Evolutionary conservation across 2,797 vertebrate genomes (phyloP), one percentile per base, ranked within the genome.

Genomic region (Aulostomus chinensis): DNA sequence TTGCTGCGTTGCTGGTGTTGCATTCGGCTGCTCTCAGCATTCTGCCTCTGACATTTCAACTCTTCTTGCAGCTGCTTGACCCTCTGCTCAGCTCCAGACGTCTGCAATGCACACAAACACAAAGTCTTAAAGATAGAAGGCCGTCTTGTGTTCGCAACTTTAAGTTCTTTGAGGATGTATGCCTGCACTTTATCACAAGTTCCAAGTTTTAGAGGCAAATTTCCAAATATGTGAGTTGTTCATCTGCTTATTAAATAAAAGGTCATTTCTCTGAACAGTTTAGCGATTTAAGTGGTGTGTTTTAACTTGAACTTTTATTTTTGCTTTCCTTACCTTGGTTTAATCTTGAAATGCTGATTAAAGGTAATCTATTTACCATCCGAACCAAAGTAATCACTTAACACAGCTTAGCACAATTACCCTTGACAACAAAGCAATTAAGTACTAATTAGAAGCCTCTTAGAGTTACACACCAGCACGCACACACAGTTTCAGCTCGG

Each of bases 21-120:
- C 37, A 87, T 78, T 32, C 91, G 80, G 64, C 75, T 89, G 64
- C 85, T 91, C 49, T 91, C 91, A 7, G 89, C 60, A 32, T 92
- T 94, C 75, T 92, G 91, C 15, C 90, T 86, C 55, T 91, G 90
- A 71, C 90, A 92, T 46, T 82, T 89, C 32, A 93, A 84, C 72
- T 93, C 92, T 48, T 93, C 93, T 38, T 91, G 90, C 4, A 92
- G 62, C 46, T 93, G 90, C 66, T 89, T 93, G 37, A 86, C 50
- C 58, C 68, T 85, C 52, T 86, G 86, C 62, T 93, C 90, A 13
- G 77, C 78, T 52, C 57, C 42, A 21, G 79, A 82, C n/a, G 58
- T 78, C 92, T 93, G 13, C 6, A 17, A 65, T 9, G 49, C 14
- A 73, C 12, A 58, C 11, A 72, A 25, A 63, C 33, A 45, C 4